These are phyloP conservation scores for Eurois occulta DNA, from an alignment of 2,888 invertebrate genomes.

Conservation along the genomic window DNA sequence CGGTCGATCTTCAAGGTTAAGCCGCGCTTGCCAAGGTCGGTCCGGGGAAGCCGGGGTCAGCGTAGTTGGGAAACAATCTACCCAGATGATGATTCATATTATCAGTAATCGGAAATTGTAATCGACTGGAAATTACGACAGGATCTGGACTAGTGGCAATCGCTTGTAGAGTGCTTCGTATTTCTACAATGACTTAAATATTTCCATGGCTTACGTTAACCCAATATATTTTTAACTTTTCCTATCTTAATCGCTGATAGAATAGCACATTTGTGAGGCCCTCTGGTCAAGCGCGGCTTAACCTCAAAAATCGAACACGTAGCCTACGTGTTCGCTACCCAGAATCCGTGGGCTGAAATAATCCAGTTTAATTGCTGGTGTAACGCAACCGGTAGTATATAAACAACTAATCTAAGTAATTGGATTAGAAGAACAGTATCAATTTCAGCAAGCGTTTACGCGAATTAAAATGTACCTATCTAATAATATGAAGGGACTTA, in stretches of 20 bases:
- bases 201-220: neutral
- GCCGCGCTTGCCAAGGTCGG: neutral
- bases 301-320: neutral
- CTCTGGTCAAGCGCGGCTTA: constrained; percentile 1
- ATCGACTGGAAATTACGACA: neutral
- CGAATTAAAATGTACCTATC: constrained; percentile 1
- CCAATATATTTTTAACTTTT: neutral
- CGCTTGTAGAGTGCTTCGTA: neutral
- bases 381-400: constrained; percentile 4
- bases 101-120: neutral
- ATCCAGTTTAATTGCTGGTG: constrained; percentile 19
- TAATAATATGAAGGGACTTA: neutral
- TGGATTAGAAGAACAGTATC: constrained; percentile 29
- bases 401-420: constrained; percentile 43
- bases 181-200: neutral
- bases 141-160: neutral
- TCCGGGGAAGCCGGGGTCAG: neutral
- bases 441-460: constrained; percentile 12
- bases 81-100: neutral
- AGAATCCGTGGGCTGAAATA: neutral
- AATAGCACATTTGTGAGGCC: neutral
- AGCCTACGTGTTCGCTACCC: neutral
- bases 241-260: neutral
- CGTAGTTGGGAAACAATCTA: neutral
- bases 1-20: neutral